Evolutionary conservation across 2,888 invertebrate species (phyloP).

Genomic region (Eugnorisma glareosa): DNA sequence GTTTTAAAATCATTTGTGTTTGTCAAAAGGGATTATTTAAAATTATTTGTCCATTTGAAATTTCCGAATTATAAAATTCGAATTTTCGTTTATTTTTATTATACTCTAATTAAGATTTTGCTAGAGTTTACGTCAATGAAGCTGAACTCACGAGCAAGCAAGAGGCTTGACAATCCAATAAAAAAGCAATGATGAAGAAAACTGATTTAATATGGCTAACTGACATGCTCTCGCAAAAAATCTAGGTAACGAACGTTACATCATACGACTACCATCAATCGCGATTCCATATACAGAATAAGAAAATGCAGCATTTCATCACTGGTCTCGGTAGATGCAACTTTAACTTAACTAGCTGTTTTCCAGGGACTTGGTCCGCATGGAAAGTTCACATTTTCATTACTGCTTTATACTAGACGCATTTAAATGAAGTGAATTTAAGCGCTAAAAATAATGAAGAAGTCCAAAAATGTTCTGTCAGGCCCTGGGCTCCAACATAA

Average conservation of each 20-base stretch:
- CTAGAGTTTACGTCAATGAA: too few species aligned
- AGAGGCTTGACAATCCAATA: too few species aligned
- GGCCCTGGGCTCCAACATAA: neutral
- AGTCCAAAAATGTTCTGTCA: too few species aligned
- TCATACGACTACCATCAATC: slow-evolving; percentile 18
- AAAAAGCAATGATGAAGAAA: slow-evolving; percentile 15
- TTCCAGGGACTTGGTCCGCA: neutral
- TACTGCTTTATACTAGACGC: neutral
- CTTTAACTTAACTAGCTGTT: neutral
- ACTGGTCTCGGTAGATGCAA: neutral
- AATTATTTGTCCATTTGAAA: too few species aligned
- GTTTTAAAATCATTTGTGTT: too few species aligned
- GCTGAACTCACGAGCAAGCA: too few species aligned
- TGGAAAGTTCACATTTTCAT: neutral
- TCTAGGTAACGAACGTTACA: slow-evolving; percentile 18
- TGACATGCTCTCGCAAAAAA: slow-evolving; percentile 18
- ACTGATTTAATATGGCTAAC: neutral
- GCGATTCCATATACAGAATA: neutral
- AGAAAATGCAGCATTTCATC: slow-evolving; percentile 16
- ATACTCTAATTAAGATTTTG: too few species aligned
- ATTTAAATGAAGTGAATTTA: too few species aligned
- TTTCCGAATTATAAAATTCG: too few species aligned
- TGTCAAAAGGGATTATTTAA: too few species aligned
- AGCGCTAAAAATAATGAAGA: too few species aligned
- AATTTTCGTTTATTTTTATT: too few species aligned